Conservation (phyloP, 2,113 vertebrate species). For the Geococcyx californianus region DNA sequence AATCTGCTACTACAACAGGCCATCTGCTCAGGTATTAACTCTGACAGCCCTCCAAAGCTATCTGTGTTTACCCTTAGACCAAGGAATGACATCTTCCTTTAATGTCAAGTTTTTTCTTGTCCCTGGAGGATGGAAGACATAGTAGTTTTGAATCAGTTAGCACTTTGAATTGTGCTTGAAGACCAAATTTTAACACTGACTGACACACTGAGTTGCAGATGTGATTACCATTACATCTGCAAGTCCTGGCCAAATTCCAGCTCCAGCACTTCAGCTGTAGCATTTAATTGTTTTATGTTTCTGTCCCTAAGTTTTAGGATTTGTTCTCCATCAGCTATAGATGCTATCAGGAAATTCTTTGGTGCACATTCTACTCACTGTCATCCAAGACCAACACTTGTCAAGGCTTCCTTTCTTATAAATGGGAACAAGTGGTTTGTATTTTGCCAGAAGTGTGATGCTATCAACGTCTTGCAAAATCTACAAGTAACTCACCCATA, state of each 20-base stretch:
- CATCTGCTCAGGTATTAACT: neutral
- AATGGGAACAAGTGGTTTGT: neutral
- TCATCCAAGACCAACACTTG: neutral
- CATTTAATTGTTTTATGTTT: neutral
- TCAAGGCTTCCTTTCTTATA: neutral
- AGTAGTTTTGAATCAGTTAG: neutral
- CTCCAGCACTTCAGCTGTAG: neutral
- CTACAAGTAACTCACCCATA: neutral
- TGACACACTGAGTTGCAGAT: neutral
- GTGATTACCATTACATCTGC: neutral
- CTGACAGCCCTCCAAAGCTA: neutral
- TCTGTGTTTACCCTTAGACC: neutral
- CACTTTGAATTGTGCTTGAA: neutral
- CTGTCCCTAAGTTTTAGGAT: neutral
- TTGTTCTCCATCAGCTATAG: neutral
- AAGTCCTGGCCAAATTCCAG: neutral
- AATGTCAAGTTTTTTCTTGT: neutral
- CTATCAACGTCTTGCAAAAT: neutral
- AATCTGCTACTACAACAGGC: neutral
- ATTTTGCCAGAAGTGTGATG: conserved; percentile 28
- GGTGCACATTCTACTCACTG: neutral
- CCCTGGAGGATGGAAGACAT: neutral
- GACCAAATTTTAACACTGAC: neutral
- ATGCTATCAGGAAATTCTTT: neutral
- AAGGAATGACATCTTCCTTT: neutral